Evolutionary conservation across 1,140 invertebrate species (phyloP).

Genomic region (Listronotus oregonensis): DNA sequence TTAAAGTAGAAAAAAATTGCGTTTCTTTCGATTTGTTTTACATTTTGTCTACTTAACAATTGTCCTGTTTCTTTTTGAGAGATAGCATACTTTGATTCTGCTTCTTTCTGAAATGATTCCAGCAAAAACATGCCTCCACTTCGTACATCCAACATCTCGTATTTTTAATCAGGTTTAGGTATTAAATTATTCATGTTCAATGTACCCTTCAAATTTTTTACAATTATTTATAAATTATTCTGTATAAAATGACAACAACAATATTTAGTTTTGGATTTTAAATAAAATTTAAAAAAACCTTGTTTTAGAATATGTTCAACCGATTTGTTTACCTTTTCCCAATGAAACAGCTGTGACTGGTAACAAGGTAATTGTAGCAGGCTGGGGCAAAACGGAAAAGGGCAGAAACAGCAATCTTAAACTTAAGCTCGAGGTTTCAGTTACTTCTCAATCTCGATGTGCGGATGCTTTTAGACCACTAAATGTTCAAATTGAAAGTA

Average conservation of each 20-base stretch:
- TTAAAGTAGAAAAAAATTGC: too few species aligned
- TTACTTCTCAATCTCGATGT: constrained; percentile 57
- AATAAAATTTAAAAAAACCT: too few species aligned
- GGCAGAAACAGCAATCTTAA: constrained; percentile 54
- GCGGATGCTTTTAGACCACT: constrained; percentile 55
- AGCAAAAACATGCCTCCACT: neutral
- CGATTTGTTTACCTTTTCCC: constrained; percentile 69
- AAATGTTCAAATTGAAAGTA: constrained; percentile 51
- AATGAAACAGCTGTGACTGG: constrained; percentile 46
- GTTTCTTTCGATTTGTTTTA: too few species aligned
- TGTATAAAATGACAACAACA: too few species aligned
- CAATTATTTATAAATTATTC: too few species aligned
- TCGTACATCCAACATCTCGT: neutral
- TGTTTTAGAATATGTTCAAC: constrained; percentile 60
- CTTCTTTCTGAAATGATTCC: too few species aligned
- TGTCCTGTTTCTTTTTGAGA: too few species aligned
- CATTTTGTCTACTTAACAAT: too few species aligned
- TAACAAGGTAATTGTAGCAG: constrained; percentile 61
- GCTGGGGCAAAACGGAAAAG: constrained; percentile 68
- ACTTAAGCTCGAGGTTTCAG: constrained; percentile 55
- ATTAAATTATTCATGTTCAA: too few species aligned
- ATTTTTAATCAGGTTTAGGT: neutral
- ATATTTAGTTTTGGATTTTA: too few species aligned
- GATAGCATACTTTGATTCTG: too few species aligned
- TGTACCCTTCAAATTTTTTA: too few species aligned